Evolutionary conservation across 30 jellyfish, hydroid and myxozoan species (phyloP), one percentile per base, ranked within the genome.

Genomic region (Hydractinia symbiolongicarpus): DNA sequence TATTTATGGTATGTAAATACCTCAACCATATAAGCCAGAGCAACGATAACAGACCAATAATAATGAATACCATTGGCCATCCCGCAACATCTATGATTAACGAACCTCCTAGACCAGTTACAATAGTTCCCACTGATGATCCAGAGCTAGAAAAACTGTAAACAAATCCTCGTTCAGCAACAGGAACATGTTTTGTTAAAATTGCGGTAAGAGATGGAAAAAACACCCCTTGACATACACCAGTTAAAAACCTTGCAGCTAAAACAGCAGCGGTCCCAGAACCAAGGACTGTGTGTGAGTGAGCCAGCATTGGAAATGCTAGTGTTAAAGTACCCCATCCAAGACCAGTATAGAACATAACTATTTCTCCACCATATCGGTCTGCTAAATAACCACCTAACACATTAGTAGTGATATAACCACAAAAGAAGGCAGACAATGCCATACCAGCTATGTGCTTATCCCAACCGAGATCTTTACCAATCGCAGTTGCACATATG

Each of bases 201-300:
- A 93, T 84, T 53, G 88, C 81, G n/a, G 96, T 82, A 76, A 86
- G 77, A 5, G 98, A 93, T 7, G 98, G 98, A 77, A 87, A 93
- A 61, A 83, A 93, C 90, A 93, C 77, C 15, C 98, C 98, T 76
- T 93, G 98, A 9, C 95, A 92, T 21, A 87, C 95, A 9, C 98
- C 98, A 9, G 96, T 93, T 76, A 93, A 51, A 72, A 93, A 93
- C 17, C 98, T 68, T 9, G 96, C 92, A n/a, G 79, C 76, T 4
- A 93, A 55, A 58, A 93, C 96, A 1, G 94, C 74, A 13, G 40
- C 17, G 19, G 74, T 64, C 74, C 74, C 74, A 13, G 74, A 64
- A 64, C 52, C 19, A 44, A 64, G 40, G 19, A 64, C 40, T 51
- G 52, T n/a, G 19, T 13, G 4, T 1, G 74, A 64, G 16, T 64